Percentiles rank a stretch among this genome's conserved stretches.
Conservation (phyloP, 1,140 invertebrate genomes). For the Pseudomyrmex sp. region DNA sequence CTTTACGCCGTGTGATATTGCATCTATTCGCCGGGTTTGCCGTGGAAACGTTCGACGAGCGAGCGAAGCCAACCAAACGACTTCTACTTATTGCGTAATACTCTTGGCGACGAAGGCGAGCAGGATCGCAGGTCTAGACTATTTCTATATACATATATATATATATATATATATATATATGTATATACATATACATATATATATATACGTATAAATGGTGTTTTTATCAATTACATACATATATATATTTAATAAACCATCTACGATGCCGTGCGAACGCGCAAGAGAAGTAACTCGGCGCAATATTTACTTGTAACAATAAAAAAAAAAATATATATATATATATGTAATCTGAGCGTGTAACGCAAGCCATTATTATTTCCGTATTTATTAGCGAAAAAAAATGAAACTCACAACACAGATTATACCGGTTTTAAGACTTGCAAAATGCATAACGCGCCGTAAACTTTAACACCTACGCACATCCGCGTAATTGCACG, state of each 20-base stretch:
- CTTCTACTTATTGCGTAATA: slow-evolving; percentile 84
- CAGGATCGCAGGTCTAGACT: slow-evolving; percentile 82
- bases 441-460: slow-evolving; percentile 29
- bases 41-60: slow-evolving; percentile 74
- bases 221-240: slow-evolving; percentile 7
- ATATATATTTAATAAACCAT: background rate
- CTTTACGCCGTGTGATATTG: slow-evolving; percentile 38
- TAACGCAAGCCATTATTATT: slow-evolving; percentile 23
- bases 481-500: background rate
- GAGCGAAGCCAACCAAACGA: slow-evolving; percentile 79
- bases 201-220: slow-evolving; percentile 6
- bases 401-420: slow-evolving; percentile 33
- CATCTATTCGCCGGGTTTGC: slow-evolving; percentile 72
- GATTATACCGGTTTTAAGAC: slow-evolving; percentile 44
- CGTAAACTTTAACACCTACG: slow-evolving; percentile 10
- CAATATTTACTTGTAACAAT: slow-evolving; percentile 4
- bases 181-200: slow-evolving; percentile 58
- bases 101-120: slow-evolving; percentile 82
- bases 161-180: slow-evolving; percentile 45
- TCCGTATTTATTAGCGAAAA: slow-evolving; percentile 19
- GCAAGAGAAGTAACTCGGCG: background rate
- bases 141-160: slow-evolving; percentile 74
- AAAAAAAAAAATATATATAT: slow-evolving; percentile 25
- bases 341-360: too few species aligned
- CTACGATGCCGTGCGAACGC: background rate